Base-by-base conservation (phyloP, 1,140 invertebrate species). In the Leguminivora glycinivorella region DNA sequence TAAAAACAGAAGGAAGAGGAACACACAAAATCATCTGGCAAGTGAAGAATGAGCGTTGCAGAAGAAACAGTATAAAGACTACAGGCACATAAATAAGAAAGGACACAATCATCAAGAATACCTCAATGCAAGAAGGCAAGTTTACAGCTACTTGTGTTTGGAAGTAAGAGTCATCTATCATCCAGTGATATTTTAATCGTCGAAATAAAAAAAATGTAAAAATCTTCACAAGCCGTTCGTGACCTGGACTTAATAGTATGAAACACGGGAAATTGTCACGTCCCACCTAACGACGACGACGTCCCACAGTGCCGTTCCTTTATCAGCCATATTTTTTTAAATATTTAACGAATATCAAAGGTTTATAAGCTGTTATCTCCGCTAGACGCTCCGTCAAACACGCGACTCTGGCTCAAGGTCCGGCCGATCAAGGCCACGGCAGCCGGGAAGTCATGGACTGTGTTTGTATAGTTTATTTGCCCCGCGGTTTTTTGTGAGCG, bases 391-490 rank as follows among this genome's bases (percentile, higher is more conserved):
- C 26, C 26, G n/a, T 63, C 26, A 63, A 63, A 63, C 58, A 63
- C 58, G 58, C 58, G 58, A 34, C 58, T 63, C 25, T 7, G 31
- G 26, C 24, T 26, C 58, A 63, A 63, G 58, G 58, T 63, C 58
- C 26, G 58, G n/a, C 58, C 58, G 58, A 63, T 63, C 58, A 63
- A 63, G 58, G 58, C 58, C 58, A 63, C 58, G 25, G 17, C 56
- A 63, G 58, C 26, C 58, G 58, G 58, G 58, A 63, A 63, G 58
- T 63, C 58, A 63, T 63, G 26, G 58, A 26, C 26, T 63, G 58
- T 60, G 25, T 63, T 63, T 63, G 58, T 63, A 29, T 34, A 63
- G 58, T 63, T 63, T 63, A 63, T 63, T 63, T 63, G 58, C 58
- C 58, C 25, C 58, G 26, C n/a, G 25, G 26, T 63, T 63, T 56